These are phyloP conservation scores for Protonemura montana DNA, from an alignment of 2,888 invertebrate genomes.

Conservation along the genomic window DNA sequence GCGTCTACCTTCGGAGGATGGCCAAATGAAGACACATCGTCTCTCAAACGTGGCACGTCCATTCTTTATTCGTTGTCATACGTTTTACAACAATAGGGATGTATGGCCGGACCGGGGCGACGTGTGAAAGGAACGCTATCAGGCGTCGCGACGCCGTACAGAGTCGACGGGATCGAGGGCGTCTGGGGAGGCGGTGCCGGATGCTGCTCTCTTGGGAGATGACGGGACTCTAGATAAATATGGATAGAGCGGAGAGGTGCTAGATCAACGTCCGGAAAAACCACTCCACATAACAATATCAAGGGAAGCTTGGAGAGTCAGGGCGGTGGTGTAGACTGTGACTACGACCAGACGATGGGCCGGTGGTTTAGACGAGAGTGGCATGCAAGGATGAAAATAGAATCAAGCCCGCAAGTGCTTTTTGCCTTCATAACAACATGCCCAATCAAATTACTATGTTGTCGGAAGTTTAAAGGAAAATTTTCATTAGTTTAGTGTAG, in stretches of 20 bases:
- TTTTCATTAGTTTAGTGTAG: neutral
- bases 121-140: neutral
- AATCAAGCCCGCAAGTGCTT: constrained; percentile 12
- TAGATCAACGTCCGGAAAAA: constrained; percentile 31
- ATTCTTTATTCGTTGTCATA: constrained; percentile 17
- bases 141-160: neutral
- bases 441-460: neutral
- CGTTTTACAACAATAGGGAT: constrained; percentile 17
- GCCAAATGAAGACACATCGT: constrained; percentile 23
- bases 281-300: constrained; percentile 32
- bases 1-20: neutral
- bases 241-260: constrained; percentile 30
- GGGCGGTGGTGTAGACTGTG: neutral
- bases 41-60: constrained; percentile 18
- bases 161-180: neutral
- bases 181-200: neutral
- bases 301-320: constrained; percentile 1
- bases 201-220: constrained; percentile 15
- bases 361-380: neutral
- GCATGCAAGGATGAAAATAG: neutral
- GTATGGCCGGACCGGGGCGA: neutral
- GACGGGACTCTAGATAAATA: constrained; percentile 30
- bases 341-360: neutral
- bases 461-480: neutral
- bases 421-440: neutral